Conservation (phyloP, 2,888 invertebrate species). For the Phasia obesa region DNA sequence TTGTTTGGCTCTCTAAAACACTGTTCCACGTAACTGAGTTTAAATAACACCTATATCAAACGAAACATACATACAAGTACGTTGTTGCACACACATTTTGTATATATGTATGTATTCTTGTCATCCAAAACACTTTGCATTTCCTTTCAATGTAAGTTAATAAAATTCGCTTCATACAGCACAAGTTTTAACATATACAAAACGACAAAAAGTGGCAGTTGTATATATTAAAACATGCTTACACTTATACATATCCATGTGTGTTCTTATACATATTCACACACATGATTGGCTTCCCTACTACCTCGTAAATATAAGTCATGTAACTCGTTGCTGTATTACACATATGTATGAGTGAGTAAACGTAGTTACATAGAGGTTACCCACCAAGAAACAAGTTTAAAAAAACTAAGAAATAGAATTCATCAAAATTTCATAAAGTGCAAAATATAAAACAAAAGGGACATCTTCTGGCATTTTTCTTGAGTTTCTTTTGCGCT, state of each 20-base stretch:
- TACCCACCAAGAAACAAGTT: constrained; percentile 14
- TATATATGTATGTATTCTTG: background rate
- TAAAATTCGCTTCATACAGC: constrained; percentile 35
- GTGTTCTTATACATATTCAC: background rate
- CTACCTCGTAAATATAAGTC: background rate
- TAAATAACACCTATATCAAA: constrained; percentile 39
- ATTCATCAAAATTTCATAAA: constrained; percentile 66
- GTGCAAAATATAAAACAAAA: constrained; percentile 49
- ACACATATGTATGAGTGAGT: background rate
- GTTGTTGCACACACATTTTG: background rate
- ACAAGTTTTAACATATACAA: constrained; percentile 12
- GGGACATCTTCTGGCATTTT: constrained; percentile 47
- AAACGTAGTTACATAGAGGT: constrained; percentile 3
- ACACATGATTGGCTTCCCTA: constrained; percentile 21
- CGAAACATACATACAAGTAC: constrained; percentile 35
- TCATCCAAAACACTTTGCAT: constrained; percentile 55
- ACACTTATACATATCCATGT: background rate
- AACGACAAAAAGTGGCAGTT: constrained; percentile 45
- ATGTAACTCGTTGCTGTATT: background rate
- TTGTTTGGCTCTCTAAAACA: background rate
- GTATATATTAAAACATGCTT: background rate
- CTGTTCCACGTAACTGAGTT: constrained; percentile 36
- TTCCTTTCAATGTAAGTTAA: constrained; percentile 50
- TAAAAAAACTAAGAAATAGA: constrained; percentile 33
- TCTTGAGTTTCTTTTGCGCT: background rate